Evolutionary conservation across 2,888 invertebrate genomes (phyloP), one percentile per base, ranked within the genome.

Genomic region (Drosophila pseudotakahashii): DNA sequence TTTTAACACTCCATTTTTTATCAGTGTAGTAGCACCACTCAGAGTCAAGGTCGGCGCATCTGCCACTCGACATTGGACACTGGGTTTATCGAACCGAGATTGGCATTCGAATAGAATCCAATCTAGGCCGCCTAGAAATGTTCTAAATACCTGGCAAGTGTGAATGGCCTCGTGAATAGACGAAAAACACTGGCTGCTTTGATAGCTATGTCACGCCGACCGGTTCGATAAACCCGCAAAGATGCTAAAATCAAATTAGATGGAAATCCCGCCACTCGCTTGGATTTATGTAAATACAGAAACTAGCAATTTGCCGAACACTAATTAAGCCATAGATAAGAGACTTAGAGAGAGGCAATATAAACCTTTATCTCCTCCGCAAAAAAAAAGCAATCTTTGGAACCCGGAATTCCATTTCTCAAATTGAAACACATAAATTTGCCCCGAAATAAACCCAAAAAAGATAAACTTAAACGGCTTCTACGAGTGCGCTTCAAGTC

Each of bases 331-430:
- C 10, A 11, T 34, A 63, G 64, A 63, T 64, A 62, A 62, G 13
- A 61, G 37, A 61, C 39, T 34, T 14, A 70, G 37, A 26, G 41
- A 42, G 42, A 32, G 23, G 7, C n/a, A 16, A 9, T 30, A 4
- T 32, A 11, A 10, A 37, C 13, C 14, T 41, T 54, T 30, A 14
- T 55, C 47, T 47, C 7, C 3, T 30, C 14, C 26, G 14, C 30
- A 2, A 1, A 19, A n/a, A 14, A 48, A 48, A 37, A 30, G 30
- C 48, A 57, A 66, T 64, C 70, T 78, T 71, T 75, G 52, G 60
- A 77, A 82, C 83, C 88, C 86, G 82, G 88, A 82, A 88, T 88
- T 77, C 62, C 41, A 67, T 52, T 52, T 39, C 66, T 72, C 47
- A 64, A 83, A 68, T 45, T 75, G 67, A 85, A 87, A 71, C 69